Evolutionary conservation across 1,140 invertebrate genomes (phyloP).

Genomic region (Mya arenaria): DNA sequence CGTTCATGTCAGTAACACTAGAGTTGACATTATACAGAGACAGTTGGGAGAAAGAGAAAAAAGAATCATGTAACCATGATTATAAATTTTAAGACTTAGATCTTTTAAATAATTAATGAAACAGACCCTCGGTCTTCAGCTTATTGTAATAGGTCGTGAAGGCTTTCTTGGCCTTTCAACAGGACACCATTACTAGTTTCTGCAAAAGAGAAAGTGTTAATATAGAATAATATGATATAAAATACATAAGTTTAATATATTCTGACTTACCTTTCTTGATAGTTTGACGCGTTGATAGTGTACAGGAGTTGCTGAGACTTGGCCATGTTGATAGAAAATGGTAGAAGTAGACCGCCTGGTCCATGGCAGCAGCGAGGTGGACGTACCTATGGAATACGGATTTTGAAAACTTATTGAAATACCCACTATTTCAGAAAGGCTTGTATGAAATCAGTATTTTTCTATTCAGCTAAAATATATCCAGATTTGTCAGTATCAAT

Average conservation of each 20-base stretch:
- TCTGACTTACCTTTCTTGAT: constrained; percentile 88
- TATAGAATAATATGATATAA: neutral
- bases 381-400: too few species aligned
- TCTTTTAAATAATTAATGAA: constrained; percentile 69
- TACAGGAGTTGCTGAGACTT: constrained; percentile 93
- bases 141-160: neutral
- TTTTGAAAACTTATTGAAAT: too few species aligned
- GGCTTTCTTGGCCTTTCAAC: constrained; percentile 85
- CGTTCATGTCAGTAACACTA: too few species aligned
- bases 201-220: constrained; percentile 78
- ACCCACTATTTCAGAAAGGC: too few species aligned
- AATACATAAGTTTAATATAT: neutral
- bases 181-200: constrained; percentile 64
- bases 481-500: too few species aligned
- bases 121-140: constrained; percentile 89
- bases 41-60: constrained; percentile 84
- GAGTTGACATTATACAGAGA: constrained; percentile 90
- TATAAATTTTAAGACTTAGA: neutral
- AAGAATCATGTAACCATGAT: neutral
- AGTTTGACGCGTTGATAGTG: constrained; percentile 89
- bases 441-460: too few species aligned
- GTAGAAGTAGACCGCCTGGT: constrained; percentile 90
- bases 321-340: constrained; percentile 89
- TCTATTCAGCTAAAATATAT: too few species aligned
- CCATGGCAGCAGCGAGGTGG: constrained; percentile 90